A percentile compares a stretch with the other conserved stretches of the same genome.
Conservation (phyloP, 92 coral and sea anemone genomes). For the Pocillopora grandis region DNA sequence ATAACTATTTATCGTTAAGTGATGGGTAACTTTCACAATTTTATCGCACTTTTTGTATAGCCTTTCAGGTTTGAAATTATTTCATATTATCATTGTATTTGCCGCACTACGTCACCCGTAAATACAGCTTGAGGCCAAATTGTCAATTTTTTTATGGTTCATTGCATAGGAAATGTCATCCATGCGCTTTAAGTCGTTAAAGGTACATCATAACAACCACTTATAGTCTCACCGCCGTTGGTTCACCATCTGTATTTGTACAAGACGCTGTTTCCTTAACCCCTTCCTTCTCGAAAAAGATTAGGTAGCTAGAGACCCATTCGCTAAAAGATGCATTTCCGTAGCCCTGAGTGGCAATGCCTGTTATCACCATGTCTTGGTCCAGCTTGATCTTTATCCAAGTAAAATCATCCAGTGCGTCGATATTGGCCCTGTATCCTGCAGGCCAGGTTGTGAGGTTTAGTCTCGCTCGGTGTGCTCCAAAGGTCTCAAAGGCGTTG, state of each 20-base stretch:
- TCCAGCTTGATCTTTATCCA: slow-evolving; percentile 67
- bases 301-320: slow-evolving; percentile 59
- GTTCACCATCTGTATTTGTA: neutral
- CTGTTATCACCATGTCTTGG: slow-evolving; percentile 67
- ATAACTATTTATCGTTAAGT: neutral
- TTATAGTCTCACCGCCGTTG: neutral
- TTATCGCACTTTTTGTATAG: too few species aligned
- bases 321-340: slow-evolving; percentile 62
- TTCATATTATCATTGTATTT: too few species aligned
- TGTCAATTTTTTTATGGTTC: too few species aligned
- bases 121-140: too few species aligned
- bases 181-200: too few species aligned
- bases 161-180: too few species aligned
- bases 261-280: neutral
- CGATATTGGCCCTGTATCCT: slow-evolving; percentile 66
- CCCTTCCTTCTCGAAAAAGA: slow-evolving; percentile 36
- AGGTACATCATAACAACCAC: neutral
- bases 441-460: slow-evolving; percentile 59
- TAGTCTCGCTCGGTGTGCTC: slow-evolving; percentile 41
- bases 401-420: slow-evolving; percentile 3
- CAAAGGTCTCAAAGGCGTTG: slow-evolving; percentile 23
- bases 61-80: too few species aligned
- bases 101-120: too few species aligned
- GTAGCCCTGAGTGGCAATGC: slow-evolving; percentile 84
- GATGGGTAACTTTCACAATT: neutral